Evolutionary conservation across 2,113 vertebrate genomes (phyloP), one percentile per base, ranked within the genome.

Genomic region (Probosciger aterrimus): DNA sequence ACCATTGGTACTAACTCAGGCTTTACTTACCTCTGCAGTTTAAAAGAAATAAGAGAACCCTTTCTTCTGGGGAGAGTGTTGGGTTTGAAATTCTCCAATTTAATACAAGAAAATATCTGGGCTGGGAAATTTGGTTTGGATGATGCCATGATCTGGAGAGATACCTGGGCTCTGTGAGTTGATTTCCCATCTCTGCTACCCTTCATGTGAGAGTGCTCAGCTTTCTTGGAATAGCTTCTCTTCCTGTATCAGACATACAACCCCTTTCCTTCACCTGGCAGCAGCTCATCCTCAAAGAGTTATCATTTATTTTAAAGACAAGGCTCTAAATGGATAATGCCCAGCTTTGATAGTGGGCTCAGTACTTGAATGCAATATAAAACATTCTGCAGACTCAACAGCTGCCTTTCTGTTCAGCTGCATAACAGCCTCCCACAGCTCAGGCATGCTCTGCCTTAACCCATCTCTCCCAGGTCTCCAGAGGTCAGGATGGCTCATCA

Each of bases 301-400:
- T 83, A 81, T 62, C 6, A 62, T 69, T 91, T 95, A 62, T 89
- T 87, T 94, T 76, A 84, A 93, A 94, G 62, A 76, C 35, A 86
- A 78, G 75, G 27, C 57, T 93, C 52, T 94, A 90, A 94, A 92
- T 53, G 50, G 74, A 41, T 89, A 92, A 77, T 65, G 24, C 23
- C 52, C 67, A 57, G 78, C 65, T 89, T 91, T 87, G 62, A 89
- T 31, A 87, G 65, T 18, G 9, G 70, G n/a, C 62, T 90, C 88
- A 47, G 33, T 60, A 25, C 57, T 80, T 57, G 53, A 91, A 62
- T 62, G 41, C 28, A 28, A 59, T 69, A 80, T 88, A 92, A 94
- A 95, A 92, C 49, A 82, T 91, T 80, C 86, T 94, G 70, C 62
- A 87, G 52, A 23, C 23, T 94, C 82, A 79, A 57, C 7, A 82